Evolutionary conservation across 2,113 vertebrate genomes (phyloP).

Genomic region (Hypocryptadius cinnamomeus): DNA sequence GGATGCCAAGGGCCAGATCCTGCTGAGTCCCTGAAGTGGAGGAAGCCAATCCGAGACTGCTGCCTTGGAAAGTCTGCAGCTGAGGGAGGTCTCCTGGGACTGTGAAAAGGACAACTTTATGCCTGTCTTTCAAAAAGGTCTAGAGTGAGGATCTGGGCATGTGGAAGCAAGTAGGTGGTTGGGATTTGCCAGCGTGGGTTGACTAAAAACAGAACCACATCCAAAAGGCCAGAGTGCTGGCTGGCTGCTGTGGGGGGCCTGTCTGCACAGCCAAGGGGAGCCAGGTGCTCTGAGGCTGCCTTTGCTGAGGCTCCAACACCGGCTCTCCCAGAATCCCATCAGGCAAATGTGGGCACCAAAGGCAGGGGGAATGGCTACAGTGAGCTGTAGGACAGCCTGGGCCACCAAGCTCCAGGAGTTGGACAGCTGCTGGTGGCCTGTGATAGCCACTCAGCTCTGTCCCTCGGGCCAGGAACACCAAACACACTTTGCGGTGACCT

Average conservation of each 20-base stretch:
- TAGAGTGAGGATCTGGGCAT: background rate
- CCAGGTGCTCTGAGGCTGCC: background rate
- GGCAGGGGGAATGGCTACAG: accelerated
- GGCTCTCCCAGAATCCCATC: accelerated
- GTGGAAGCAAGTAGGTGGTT: background rate
- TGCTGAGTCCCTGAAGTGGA: background rate
- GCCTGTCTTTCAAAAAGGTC: background rate
- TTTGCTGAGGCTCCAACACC: too few relatives aligned
- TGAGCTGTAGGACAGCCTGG: background rate
- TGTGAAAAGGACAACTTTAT: background rate
- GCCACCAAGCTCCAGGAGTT: accelerated
- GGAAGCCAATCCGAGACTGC: accelerated
- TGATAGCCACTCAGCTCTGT: too few relatives aligned
- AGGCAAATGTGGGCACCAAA: background rate
- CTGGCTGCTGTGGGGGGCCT: background rate
- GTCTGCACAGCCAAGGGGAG: background rate
- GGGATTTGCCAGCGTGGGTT: background rate
- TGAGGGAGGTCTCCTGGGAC: background rate
- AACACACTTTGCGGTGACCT: background rate
- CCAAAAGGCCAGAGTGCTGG: accelerated
- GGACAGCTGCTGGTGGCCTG: accelerated
- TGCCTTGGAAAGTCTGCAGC: background rate
- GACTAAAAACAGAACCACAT: background rate
- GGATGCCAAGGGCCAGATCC: background rate
- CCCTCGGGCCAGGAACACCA: background rate